Conservation (phyloP, 2,797 vertebrate species). For the Oreonectes daqikongensis region DNA sequence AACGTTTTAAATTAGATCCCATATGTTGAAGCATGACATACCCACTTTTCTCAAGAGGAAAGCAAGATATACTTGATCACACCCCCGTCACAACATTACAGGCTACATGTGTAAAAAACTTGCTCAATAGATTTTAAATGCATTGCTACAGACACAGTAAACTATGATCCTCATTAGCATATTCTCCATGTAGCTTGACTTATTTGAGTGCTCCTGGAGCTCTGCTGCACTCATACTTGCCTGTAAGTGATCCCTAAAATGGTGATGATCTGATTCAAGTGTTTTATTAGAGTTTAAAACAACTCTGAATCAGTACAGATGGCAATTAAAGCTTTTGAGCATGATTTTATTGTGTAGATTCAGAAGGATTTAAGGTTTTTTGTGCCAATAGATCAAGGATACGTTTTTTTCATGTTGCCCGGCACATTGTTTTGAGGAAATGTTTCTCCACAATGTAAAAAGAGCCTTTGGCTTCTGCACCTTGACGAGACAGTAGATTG, state of each 20-base stretch:
- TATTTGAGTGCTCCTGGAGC: no score
- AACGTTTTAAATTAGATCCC: slow-evolving; percentile 13
- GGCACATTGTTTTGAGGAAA: slow-evolving; percentile 63
- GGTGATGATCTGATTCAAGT: no score
- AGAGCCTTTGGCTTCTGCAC: slow-evolving; percentile 64
- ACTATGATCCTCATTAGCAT: no score
- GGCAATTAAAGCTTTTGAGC: background rate
- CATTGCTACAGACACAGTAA: no score
- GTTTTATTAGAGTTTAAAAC: slow-evolving; percentile 1
- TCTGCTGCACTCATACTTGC: no score
- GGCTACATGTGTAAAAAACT: no score
- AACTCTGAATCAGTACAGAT: slow-evolving; percentile 8
- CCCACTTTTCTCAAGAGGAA: background rate
- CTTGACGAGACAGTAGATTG: slow-evolving; percentile 77
- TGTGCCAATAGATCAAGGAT: background rate
- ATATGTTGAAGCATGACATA: slow-evolving; percentile 19
- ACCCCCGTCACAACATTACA: background rate
- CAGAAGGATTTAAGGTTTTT: background rate
- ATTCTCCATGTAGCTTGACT: no score
- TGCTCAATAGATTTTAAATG: no score
- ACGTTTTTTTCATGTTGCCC: background rate
- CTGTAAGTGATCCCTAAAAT: no score
- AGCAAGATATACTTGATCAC: slow-evolving; percentile 64
- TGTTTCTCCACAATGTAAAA: slow-evolving; percentile 72
- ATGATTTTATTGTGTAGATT: background rate